phyloP scores from a whole-genome alignment of 2,113 vertebrate species.

The Tychaedon coryphoeus region DNA sequence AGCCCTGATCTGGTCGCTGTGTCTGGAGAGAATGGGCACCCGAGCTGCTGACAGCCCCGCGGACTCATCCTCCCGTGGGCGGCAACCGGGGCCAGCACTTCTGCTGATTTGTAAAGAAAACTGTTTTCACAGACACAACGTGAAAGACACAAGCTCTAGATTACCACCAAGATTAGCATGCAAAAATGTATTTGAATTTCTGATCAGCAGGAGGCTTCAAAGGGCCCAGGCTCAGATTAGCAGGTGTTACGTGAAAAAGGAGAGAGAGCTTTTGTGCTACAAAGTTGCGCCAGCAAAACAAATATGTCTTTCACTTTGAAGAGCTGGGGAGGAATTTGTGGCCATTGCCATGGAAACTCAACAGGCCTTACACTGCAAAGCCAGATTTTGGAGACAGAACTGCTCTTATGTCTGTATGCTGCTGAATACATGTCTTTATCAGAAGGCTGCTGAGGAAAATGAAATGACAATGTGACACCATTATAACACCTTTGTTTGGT shows the following conservation, averaged over 20 bases:
- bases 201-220: constrained; percentile 82
- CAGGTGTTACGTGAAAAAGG: constrained; percentile 87
- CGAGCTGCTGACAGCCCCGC: not conserved
- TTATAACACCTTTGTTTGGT: not conserved
- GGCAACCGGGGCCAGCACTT: not conserved
- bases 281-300: constrained; percentile 91
- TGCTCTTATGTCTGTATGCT: not conserved
- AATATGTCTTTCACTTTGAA: constrained; percentile 93
- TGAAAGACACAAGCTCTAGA: constrained; percentile 79
- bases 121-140: constrained; percentile 78
- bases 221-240: constrained; percentile 82
- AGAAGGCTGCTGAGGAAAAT: not conserved
- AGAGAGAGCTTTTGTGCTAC: constrained; percentile 78
- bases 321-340: constrained; percentile 85
- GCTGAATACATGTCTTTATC: constrained; percentile 12
- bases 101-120: constrained; percentile 71
- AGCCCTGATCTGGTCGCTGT: not conserved
- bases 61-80: not conserved
- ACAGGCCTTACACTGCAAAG: constrained; percentile 71
- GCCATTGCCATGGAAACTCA: constrained; percentile 85
- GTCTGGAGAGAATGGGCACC: not conserved
- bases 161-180: constrained; percentile 88
- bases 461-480: not conserved
- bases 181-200: constrained; percentile 90
- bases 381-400: constrained; percentile 30